These are phyloP conservation scores for Bombycilla garrulus DNA, from an alignment of 2,113 vertebrate genomes.

Conservation along the genomic window DNA sequence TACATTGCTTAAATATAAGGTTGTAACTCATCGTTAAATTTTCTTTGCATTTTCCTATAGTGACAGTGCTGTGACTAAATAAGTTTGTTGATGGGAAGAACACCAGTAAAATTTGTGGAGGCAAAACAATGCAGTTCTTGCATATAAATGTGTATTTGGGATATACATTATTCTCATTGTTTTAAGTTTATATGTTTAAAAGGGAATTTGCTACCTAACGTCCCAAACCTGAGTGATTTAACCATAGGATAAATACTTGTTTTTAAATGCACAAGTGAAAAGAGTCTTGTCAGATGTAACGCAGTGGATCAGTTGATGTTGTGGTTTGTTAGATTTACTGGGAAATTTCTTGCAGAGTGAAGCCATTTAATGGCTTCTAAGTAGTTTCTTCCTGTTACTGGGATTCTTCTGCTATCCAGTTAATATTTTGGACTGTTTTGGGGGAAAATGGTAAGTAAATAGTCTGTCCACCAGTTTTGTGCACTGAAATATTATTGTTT, in stretches of 20 bases:
- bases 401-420: not conserved
- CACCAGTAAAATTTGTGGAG: not conserved
- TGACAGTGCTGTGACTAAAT: not conserved
- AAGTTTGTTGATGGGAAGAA: not conserved
- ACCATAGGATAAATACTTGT: not conserved
- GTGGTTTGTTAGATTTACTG: not conserved
- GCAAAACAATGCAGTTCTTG: not conserved
- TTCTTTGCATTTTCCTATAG: not conserved
- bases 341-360: not conserved
- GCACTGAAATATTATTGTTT: not conserved
- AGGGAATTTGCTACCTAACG: not conserved
- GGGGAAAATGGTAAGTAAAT: not conserved
- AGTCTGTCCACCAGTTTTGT: not conserved
- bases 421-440: not conserved
- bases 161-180: not conserved
- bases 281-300: not conserved
- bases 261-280: not conserved
- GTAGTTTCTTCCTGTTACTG: not conserved
- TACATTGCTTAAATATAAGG: not conserved
- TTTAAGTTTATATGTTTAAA: not conserved
- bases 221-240: not conserved
- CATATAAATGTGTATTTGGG: not conserved
- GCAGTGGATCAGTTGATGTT: not conserved
- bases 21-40: not conserved
- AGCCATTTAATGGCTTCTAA: not conserved